These are phyloP conservation scores for Sarcophaga subvicina DNA, from an alignment of 2,888 invertebrate species.

Conservation along the genomic window DNA sequence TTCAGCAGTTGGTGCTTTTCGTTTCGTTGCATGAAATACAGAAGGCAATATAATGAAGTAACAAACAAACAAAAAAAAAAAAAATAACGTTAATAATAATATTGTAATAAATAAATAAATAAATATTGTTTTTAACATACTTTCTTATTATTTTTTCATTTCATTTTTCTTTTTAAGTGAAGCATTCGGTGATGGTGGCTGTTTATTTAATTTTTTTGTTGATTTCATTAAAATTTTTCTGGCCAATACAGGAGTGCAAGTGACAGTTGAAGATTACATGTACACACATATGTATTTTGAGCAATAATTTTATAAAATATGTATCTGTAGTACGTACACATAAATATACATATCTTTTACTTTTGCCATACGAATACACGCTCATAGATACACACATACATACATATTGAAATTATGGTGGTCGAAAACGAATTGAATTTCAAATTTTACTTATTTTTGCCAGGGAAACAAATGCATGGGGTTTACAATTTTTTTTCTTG, in stretches of 20 bases:
- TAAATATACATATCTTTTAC: too few relatives aligned
- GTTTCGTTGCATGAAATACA: conserved; percentile 5
- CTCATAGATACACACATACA: background rate
- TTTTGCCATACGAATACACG: background rate
- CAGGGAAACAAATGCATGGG: background rate
- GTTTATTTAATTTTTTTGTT: conserved; percentile 34
- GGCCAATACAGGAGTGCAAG: background rate
- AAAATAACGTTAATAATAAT: too few relatives aligned
- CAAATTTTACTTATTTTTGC: background rate
- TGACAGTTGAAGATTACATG: conserved; percentile 1
- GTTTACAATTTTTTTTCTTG: conserved; percentile 10
- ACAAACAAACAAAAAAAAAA: too few relatives aligned
- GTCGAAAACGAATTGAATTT: conserved; percentile 14
- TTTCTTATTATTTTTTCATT: conserved; percentile 1
- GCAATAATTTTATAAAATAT: conserved; percentile 18
- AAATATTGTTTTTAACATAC: conserved; percentile 11
- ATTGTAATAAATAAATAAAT: too few relatives aligned
- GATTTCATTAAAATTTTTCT: conserved; percentile 34
- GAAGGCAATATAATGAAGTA: too few relatives aligned
- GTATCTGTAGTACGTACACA: background rate
- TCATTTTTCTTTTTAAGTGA: conserved; percentile 13
- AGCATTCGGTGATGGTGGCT: background rate
- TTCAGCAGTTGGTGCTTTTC: conserved; percentile 39
- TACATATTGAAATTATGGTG: conserved; percentile 12
- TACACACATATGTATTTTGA: too few relatives aligned